Base-by-base conservation (phyloP, 2,113 vertebrate species). In the Bolborhynchus lineola region DNA sequence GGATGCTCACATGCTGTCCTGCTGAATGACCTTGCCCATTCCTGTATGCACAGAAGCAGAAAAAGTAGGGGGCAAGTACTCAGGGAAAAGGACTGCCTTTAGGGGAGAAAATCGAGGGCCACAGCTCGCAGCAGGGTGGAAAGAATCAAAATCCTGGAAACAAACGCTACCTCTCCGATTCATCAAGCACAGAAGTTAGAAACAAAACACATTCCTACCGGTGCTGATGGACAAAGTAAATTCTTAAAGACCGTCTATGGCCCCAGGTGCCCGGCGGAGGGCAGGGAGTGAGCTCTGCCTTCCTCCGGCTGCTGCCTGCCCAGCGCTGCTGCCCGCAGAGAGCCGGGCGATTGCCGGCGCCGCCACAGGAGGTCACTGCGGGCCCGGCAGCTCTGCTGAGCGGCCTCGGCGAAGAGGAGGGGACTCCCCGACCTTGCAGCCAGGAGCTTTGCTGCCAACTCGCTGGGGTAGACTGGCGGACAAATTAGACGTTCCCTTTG, bases 351-450 rank as follows among this genome's bases (percentile, higher is more conserved):
- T 95, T 42, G 63, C 70, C 72, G 2, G 28, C 42, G n/a, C 67
- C 44, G 50, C 97, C 97, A 95, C 97, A 87, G 94, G 98, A 90
- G 97, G 97, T 65, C 97, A 72, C 97, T 96, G 84, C 92, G 78
- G 16, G 44, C 96, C 71, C 93, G 19, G 70, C 64, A 44, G 74
- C 47, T 62, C 35, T 62, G n/a, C 59, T 25, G n/a, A 24, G 52
- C 9, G 35, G 4, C 25, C 13, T 53, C 31, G 62, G 53, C 15
- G 41, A 33, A 3, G 67, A 4, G 1, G 18, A 29, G 7, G 26
- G 24, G 12, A 13, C 7, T 13, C 68, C 39, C 18, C 19, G 1
- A 4, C 12, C 53, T 24, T 1, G 16, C 23, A 24, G 19, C 5
- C 1, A 16, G 37, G 49, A 24, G 28, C 47, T 15, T 28, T 14